Percentiles rank a stretch among this genome's conserved stretches.
Conservation (phyloP, 1,140 invertebrate genomes). For the Panonychus citri region DNA sequence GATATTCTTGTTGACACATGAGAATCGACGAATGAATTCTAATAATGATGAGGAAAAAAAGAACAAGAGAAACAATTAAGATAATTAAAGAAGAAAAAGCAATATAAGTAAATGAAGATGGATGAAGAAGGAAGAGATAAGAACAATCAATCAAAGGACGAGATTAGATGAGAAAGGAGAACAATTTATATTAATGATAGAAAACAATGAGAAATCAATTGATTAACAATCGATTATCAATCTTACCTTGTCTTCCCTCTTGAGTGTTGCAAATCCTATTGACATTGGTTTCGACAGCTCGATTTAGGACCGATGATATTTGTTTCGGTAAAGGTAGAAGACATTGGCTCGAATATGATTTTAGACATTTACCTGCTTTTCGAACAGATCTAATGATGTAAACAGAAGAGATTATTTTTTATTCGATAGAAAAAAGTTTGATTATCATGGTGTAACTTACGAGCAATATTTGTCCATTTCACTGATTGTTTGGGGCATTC, state of each 20-base stretch:
- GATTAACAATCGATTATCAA: neutral
- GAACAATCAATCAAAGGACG: too few relatives aligned
- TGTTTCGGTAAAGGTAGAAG: neutral
- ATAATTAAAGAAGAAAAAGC: too few relatives aligned
- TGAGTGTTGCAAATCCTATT: neutral
- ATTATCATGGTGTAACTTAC: neutral
- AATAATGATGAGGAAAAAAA: neutral
- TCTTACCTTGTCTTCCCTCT: neutral
- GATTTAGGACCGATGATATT: neutral
- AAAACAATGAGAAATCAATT: neutral
- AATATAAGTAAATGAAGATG: too few relatives aligned
- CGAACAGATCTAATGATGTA: neutral
- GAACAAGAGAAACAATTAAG: neutral
- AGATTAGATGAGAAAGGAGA: too few relatives aligned
- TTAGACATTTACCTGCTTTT: neutral
- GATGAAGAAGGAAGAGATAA: too few relatives aligned
- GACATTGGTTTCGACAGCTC: neutral
- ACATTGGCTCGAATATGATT: neutral
- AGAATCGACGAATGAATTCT: neutral
- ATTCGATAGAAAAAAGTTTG: neutral
- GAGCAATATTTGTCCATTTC: neutral
- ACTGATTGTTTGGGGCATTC: neutral
- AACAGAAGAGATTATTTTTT: neutral
- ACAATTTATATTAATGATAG: too few relatives aligned
- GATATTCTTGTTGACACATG: neutral